Base-by-base conservation (phyloP, 1,140 invertebrate genomes). In the Bombus soroeensis region DNA sequence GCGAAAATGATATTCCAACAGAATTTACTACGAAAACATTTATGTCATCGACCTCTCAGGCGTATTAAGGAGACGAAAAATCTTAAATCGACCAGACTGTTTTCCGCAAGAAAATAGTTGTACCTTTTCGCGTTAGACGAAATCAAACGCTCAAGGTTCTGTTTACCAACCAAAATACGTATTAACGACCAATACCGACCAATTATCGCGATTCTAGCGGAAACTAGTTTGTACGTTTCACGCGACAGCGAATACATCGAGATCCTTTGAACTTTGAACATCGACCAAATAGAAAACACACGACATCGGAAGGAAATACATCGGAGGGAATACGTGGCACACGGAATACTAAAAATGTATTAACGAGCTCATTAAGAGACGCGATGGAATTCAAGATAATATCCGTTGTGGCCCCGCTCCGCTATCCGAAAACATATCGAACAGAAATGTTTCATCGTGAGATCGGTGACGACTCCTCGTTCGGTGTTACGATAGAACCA, bases 341-440 rank as follows among this genome's bases (percentile, higher is more conserved):
- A 1, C 15, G 1, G 6, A 57, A 9, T 25, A 37, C 53, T 28
- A 75, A 12, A 5, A n/a, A 13, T 13, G 28, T n/a, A 62, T 62
- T 2, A n/a, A 75, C 15, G n/a, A 57, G 43, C 18, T 53, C 18
- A 0, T 75, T 57, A 57, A 25, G 32, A 8, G 15, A 22, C 32
- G 18, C 18, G n/a, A 47, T 34, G 18, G n/a, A 34, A 32, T 28
- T 34, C 12, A 0, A 76, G 74, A 59, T 76, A 39, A 10, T 12
- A 28, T 47, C 5, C 0, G n/a, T n/a, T 0, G 9, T 28, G 25
- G 9, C 25, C 9, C 10, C 15, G 47, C 18, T 0, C 2, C 28
- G 0, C 2, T 62, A n/a, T 62, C 28, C 28, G 59, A n/a, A 62
- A 62, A 62, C 59, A 0, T 2, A 12, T 62, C 3, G 5, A 62